phyloP scores from a whole-genome alignment of 2,113 vertebrate genomes.

The Steatornis caripensis region DNA sequence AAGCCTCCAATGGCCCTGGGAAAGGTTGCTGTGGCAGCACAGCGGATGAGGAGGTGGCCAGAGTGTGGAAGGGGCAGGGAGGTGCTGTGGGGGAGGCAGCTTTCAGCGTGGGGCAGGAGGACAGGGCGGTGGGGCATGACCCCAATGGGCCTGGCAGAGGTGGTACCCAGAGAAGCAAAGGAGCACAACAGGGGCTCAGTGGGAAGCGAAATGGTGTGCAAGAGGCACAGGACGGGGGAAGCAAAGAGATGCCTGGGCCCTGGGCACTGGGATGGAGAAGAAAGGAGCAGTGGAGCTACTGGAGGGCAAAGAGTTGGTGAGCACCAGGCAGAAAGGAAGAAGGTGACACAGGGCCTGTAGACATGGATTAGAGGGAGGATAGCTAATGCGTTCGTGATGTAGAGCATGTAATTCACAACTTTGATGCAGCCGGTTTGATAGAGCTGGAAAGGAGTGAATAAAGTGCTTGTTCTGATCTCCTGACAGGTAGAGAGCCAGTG shows the following conservation, averaged over 20 bases:
- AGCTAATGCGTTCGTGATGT: not conserved
- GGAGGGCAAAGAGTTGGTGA: not conserved
- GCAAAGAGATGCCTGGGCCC: not conserved
- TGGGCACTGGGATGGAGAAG: not conserved
- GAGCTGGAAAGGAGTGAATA: not conserved
- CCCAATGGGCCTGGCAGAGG: not conserved
- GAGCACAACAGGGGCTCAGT: not conserved
- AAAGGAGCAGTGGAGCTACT: not conserved
- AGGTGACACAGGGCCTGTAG: not conserved
- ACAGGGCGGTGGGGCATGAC: not conserved
- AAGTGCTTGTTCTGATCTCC: not conserved
- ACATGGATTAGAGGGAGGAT: not conserved
- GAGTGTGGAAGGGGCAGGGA: not conserved
- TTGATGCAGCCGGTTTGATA: not conserved
- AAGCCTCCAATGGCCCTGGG: not conserved
- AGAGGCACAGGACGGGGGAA: not conserved
- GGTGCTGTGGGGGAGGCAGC: not conserved
- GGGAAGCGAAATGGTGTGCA: not conserved
- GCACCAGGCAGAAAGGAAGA: not conserved
- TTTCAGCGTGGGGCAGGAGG: not conserved
- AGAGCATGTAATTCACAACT: constrained; percentile 6
- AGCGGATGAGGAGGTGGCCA: not conserved
- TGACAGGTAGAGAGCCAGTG: not conserved
- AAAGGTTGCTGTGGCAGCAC: not conserved
- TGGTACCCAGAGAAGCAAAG: not conserved